Percentiles rank a stretch among this genome's conserved stretches.
phyloP scores from a whole-genome alignment of 1,140 invertebrate genomes.

The Carcinoscorpius rotundicauda region DNA sequence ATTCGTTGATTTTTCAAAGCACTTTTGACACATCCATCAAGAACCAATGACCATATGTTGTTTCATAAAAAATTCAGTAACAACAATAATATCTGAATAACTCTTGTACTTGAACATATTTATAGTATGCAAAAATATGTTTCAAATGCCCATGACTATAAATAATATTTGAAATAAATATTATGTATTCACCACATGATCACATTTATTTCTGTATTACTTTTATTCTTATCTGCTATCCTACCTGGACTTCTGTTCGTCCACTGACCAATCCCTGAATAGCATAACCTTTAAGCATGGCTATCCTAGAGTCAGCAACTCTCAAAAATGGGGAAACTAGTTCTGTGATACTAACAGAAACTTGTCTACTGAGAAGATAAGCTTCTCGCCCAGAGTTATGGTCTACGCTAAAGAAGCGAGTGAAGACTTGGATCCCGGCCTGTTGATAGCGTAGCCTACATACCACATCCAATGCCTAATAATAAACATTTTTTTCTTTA shows the following conservation, averaged over 20 bases:
- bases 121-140: too few relatives aligned
- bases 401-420: conserved; percentile 75
- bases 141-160: too few relatives aligned
- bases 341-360: conserved; percentile 77
- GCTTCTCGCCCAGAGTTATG: conserved; percentile 81
- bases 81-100: too few relatives aligned
- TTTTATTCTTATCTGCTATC: conserved; percentile 7
- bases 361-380: conserved; percentile 75
- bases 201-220: too few relatives aligned
- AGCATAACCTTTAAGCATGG: conserved; percentile 60
- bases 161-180: too few relatives aligned
- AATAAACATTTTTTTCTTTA: background rate
- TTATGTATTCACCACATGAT: too few relatives aligned
- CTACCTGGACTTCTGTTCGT: conserved; percentile 79
- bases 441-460: conserved; percentile 81
- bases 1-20: too few relatives aligned
- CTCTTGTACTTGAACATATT: too few relatives aligned
- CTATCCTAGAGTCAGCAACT: conserved; percentile 77
- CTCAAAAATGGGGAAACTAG: conserved; percentile 67
- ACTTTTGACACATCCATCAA: too few relatives aligned
- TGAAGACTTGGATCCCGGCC: conserved; percentile 75
- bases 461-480: conserved; percentile 31
- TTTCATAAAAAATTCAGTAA: too few relatives aligned
- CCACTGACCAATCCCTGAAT: conserved; percentile 78
- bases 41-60: too few relatives aligned